Evolutionary conservation across 2,797 vertebrate species (phyloP).

Genomic region (Coluber constrictor): DNA sequence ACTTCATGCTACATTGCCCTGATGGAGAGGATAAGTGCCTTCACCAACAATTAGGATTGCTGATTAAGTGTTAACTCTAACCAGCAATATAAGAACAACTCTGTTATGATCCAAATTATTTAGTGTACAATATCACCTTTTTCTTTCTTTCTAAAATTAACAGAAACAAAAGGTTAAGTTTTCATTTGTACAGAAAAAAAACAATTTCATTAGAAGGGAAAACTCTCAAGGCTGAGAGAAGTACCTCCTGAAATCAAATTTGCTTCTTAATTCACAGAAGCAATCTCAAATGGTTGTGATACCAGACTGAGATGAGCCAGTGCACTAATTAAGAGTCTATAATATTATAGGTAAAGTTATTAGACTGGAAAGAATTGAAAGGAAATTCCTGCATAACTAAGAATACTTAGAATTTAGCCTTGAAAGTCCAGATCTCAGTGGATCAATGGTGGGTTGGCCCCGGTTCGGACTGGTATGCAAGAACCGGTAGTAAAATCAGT

Average conservation of each 20-base stretch:
- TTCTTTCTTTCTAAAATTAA: neutral
- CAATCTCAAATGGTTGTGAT: neutral
- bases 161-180: neutral
- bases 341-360: neutral
- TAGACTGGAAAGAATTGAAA: neutral
- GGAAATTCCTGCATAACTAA: neutral
- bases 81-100: neutral
- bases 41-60: neutral
- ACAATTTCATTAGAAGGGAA: neutral
- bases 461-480: no score
- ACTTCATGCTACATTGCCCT: neutral
- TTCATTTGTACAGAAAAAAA: neutral
- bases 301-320: neutral
- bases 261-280: neutral
- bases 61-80: neutral
- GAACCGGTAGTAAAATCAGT: no score
- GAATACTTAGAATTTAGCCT: neutral
- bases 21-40: neutral
- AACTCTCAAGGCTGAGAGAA: neutral
- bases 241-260: neutral
- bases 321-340: neutral
- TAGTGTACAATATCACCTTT: neutral
- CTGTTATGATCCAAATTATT: neutral
- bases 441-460: neutral
- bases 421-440: neutral